phyloP scores from a whole-genome alignment of 2,113 vertebrate genomes.

The Hymenochirus boettgeri region DNA sequence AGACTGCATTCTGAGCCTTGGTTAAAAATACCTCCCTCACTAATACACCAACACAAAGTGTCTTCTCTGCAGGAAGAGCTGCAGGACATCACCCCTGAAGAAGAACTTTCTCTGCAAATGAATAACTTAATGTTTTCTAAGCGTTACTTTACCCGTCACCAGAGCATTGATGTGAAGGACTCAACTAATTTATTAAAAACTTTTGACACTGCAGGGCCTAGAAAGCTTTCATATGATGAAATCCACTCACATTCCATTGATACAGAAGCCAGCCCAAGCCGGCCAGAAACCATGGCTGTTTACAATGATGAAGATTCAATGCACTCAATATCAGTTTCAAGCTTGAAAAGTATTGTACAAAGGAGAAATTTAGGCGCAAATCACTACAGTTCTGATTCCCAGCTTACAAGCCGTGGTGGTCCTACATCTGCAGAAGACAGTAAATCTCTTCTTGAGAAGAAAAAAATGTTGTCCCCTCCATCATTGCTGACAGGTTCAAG shows the following conservation, averaged over 20 bases:
- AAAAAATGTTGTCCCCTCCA: constrained; percentile 63
- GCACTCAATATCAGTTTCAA: constrained; percentile 68
- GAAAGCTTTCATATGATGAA: constrained; percentile 73
- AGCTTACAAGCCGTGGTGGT: constrained; percentile 55
- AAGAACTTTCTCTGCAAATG: constrained; percentile 63
- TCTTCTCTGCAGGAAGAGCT: constrained; percentile 69
- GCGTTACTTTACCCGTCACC: constrained; percentile 62
- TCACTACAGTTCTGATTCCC: constrained; percentile 82
- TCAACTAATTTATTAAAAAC: constrained; percentile 60
- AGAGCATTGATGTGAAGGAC: constrained; percentile 76
- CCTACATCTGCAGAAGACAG: constrained; percentile 48
- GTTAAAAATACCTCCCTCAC: constrained; percentile 61
- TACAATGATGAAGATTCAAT: constrained; percentile 60
- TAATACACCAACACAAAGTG: constrained; percentile 68
- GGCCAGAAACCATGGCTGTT: constrained; percentile 46
- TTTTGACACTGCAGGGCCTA: constrained; percentile 58
- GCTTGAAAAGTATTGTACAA: constrained; percentile 69
- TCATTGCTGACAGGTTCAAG: constrained; percentile 64
- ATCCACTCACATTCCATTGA: constrained; percentile 61
- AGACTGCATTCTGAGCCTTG: constrained; percentile 64
- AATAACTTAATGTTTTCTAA: constrained; percentile 53
- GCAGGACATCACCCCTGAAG: constrained; percentile 61
- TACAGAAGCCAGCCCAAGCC: constrained; percentile 60
- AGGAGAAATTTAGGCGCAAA: constrained; percentile 70
- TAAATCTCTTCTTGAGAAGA: constrained; percentile 62